Evolutionary conservation across 2,888 invertebrate genomes (phyloP), one percentile per base, ranked within the genome.

Genomic region (Acanthopleura granulata): DNA sequence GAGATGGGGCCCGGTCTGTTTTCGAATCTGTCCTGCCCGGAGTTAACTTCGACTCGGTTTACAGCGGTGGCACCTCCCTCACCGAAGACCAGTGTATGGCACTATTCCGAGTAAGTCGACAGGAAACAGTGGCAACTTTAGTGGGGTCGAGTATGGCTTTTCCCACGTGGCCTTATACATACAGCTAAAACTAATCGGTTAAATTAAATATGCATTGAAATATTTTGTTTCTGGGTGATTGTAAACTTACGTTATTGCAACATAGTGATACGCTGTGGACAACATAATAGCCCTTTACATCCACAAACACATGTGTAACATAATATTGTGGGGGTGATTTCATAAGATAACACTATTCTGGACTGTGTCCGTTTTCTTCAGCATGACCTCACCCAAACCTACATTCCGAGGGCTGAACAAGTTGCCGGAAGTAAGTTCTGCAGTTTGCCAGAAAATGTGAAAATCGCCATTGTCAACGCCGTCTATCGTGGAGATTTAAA

Each of bases 381-480:
- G 66, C 25, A 27, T 27, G 66, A 66, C 66, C 29, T 66, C 4
- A 66, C 66, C 25, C 22, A 66, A 18, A 66, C 66, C 6, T 66
- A 66, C 29, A 66, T 66, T 14, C 66, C 66, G 16, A 22, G 66
- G 16, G 66, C 25, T 27, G 6, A 66, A 27, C 1, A 27, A 66
- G 66, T 66, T 22, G 66, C 66, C 66, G 66, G 66, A 66, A 6
- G 66, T 27, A 9, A 66, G 4, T 66, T 66, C 25, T 66, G 66
- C 29, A 25, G 25, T 27, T 22, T 66, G 1, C 66, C 66, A 25
- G 16, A 22, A 22, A 66, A 66, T 25, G 66, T 66, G 22, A 66
- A 66, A 27, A 66, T 66, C 29, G 66, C 66, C 3, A 16, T 66
- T 18, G 66, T 66, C 27, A 66, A 66, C 66, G 66, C 66, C 66